Percentiles rank a stretch among this genome's conserved stretches.
phyloP scores from a whole-genome alignment of 2,113 vertebrate genomes.

The Oryzias celebensis region DNA sequence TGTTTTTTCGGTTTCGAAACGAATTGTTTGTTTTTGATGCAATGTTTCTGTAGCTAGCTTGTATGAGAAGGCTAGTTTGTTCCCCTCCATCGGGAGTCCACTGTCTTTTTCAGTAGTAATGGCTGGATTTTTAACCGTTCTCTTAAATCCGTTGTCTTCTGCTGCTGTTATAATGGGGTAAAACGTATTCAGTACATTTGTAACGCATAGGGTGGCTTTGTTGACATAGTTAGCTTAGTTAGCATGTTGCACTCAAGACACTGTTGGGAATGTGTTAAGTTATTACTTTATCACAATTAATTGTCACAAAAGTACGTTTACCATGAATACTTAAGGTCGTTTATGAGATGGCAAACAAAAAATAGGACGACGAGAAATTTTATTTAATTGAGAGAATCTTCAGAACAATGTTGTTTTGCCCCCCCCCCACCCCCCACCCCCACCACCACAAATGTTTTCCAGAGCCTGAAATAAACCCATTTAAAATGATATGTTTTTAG shows the following conservation, averaged over 20 bases:
- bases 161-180: background rate
- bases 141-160: background rate
- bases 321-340: no score
- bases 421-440: no score
- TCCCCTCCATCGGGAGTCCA: constrained; percentile 20
- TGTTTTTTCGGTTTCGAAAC: constrained; percentile 5
- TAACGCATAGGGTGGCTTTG: constrained; percentile 37
- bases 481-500: no score
- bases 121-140: background rate
- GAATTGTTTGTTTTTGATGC: constrained; percentile 59
- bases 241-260: constrained; percentile 23
- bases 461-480: no score
- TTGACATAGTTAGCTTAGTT: constrained; percentile 51
- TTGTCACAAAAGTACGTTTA: no score
- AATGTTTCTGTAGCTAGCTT: constrained; percentile 75
- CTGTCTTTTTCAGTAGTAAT: background rate
- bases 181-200: background rate
- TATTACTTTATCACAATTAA: no score
- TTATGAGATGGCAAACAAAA: no score
- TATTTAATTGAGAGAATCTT: no score
- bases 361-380: no score
- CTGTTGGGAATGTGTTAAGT: background rate
- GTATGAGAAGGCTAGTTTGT: constrained; percentile 37
- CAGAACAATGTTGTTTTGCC: no score
- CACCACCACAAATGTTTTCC: no score